phyloP scores from a whole-genome alignment of 2,888 invertebrate species.

The Podabrus alpinus region DNA sequence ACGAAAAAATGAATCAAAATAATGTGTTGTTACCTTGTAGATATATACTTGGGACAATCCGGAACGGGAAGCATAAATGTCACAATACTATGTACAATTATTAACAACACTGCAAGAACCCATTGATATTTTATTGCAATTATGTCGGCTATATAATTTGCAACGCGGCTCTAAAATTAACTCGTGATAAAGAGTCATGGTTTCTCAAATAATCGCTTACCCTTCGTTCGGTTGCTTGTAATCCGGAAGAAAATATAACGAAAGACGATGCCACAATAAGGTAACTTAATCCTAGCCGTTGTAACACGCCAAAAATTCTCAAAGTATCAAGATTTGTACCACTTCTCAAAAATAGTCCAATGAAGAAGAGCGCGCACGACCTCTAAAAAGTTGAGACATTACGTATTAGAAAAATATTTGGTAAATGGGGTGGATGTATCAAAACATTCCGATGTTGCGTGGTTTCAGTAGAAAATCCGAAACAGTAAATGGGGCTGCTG shows the following conservation, averaged over 20 bases:
- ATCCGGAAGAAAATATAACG: neutral
- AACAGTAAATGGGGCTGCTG: too few species aligned
- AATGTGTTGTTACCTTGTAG: neutral
- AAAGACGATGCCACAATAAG: slow-evolving; percentile 65
- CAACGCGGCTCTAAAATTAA: slow-evolving; percentile 18
- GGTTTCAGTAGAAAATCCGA: too few species aligned
- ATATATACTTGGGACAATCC: slow-evolving; percentile 81
- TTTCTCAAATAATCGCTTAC: neutral
- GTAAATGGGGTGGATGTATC: too few species aligned
- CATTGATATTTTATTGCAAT: slow-evolving; percentile 61
- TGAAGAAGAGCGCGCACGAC: slow-evolving; percentile 72
- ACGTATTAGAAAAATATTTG: too few species aligned
- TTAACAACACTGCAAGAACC: slow-evolving; percentile 66
- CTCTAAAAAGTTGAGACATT: slow-evolving; percentile 59
- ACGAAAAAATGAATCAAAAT: neutral
- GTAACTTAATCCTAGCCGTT: slow-evolving; percentile 85
- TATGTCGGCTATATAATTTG: slow-evolving; percentile 49
- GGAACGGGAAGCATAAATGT: slow-evolving; percentile 77
- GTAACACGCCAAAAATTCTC: slow-evolving; percentile 88
- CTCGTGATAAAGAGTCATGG: neutral
- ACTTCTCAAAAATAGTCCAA: slow-evolving; percentile 70
- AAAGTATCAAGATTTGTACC: slow-evolving; percentile 69
- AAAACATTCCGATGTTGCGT: too few species aligned
- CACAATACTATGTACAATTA: slow-evolving; percentile 68
- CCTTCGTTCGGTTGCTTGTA: neutral